These are phyloP conservation scores for Plumapathes pennacea DNA, from an alignment of 92 coral and sea anemone genomes.

Conservation along the genomic window DNA sequence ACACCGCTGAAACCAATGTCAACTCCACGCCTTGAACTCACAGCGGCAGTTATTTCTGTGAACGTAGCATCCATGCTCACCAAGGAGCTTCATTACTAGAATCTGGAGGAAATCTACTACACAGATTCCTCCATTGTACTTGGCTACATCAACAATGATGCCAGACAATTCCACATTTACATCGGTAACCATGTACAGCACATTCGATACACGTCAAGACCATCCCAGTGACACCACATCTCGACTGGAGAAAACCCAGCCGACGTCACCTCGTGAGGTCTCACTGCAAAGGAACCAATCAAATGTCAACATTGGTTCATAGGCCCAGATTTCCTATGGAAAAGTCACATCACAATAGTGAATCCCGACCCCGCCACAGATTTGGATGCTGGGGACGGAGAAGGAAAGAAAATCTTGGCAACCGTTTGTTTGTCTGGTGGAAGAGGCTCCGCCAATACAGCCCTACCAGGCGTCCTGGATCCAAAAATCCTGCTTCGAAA, in stretches of 20 bases:
- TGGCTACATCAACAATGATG: slow-evolving; percentile 18
- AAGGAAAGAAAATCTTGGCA: slow-evolving; percentile 7
- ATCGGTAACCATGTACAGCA: slow-evolving; percentile 5
- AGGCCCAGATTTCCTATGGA: slow-evolving; percentile 38
- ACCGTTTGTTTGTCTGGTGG: too few species aligned
- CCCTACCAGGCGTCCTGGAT: not conserved
- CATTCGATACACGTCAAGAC: not conserved
- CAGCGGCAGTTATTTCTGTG: slow-evolving; percentile 43
- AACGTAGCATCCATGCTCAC: slow-evolving; percentile 42
- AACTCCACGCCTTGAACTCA: slow-evolving; percentile 47
- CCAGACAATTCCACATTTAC: slow-evolving; percentile 11
- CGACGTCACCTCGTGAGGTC: slow-evolving; percentile 22
- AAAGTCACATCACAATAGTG: slow-evolving; percentile 1
- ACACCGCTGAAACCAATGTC: slow-evolving; percentile 53
- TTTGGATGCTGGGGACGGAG: not conserved
- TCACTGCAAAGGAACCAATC: slow-evolving; percentile 5
- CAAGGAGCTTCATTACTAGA: slow-evolving; percentile 22
- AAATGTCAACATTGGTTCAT: slow-evolving; percentile 15
- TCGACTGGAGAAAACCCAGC: slow-evolving; percentile 20
- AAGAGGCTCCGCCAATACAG: too few species aligned
- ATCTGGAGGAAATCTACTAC: slow-evolving; percentile 9
- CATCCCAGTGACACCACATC: not conserved
- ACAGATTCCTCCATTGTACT: slow-evolving; percentile 18
- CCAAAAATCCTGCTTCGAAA: too few species aligned
- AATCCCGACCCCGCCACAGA: not conserved